Percentiles rank a stretch among this genome's conserved stretches.
Evolutionary conservation across 2,113 vertebrate species (phyloP).

Genomic region (Paraplagusia blochii): DNA sequence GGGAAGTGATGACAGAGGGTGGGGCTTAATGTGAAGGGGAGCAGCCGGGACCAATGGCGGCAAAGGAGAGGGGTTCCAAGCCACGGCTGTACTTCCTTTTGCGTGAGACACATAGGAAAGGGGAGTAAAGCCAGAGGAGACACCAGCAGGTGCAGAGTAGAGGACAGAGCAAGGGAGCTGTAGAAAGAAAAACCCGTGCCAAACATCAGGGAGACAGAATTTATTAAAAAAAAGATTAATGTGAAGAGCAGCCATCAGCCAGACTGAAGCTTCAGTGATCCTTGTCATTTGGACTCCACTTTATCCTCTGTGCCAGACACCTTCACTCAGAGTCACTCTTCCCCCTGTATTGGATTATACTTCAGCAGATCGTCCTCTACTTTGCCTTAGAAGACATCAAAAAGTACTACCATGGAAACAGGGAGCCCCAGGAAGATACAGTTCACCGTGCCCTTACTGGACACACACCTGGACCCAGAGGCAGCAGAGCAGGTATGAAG

Average conservation of each 20-base stretch:
- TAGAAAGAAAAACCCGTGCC: neutral
- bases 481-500: conserved; percentile 86
- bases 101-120: conserved; percentile 45
- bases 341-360: conserved; percentile 28
- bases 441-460: conserved; percentile 87
- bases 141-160: conserved; percentile 48
- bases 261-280: conserved; percentile 6
- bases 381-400: conserved; percentile 24
- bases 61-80: conserved; percentile 57
- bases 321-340: conserved; percentile 16
- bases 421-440: conserved; percentile 89
- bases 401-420: conserved; percentile 79
- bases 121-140: conserved; percentile 36
- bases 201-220: conserved; percentile 26
- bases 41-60: conserved; percentile 48
- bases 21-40: conserved; percentile 45
- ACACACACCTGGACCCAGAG: conserved; percentile 90
- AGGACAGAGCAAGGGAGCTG: conserved; percentile 8
- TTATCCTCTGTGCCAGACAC: conserved; percentile 5
- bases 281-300: conserved; percentile 10
- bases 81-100: conserved; percentile 63
- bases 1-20: conserved; percentile 42
- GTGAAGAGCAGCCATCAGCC: conserved; percentile 13
- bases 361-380: conserved; percentile 18
- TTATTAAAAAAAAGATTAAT: conserved; percentile 1